These are phyloP conservation scores for Sylvia atricapilla DNA, from an alignment of 2,113 vertebrate species.

Conservation along the genomic window DNA sequence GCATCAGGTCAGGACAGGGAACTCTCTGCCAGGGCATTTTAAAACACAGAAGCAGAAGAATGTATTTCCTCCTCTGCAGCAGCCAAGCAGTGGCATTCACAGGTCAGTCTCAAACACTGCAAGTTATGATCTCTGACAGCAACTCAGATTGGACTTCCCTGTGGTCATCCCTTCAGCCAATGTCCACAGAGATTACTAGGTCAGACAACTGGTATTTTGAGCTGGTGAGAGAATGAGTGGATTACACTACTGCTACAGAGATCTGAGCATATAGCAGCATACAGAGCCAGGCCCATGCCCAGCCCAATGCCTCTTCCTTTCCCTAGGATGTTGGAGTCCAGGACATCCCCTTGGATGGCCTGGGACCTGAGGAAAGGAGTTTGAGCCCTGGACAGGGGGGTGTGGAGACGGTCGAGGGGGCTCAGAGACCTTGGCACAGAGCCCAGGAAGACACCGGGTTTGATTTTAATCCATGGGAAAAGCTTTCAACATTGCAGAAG, in stretches of 20 bases:
- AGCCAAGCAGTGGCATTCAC: constrained; percentile 35
- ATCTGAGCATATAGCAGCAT: fast-evolving
- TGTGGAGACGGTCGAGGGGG: no score
- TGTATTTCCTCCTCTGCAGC: not conserved
- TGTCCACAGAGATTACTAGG: constrained; percentile 4
- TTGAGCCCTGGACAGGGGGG: no score
- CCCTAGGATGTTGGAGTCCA: no score
- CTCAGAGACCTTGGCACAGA: no score
- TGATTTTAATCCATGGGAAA: no score
- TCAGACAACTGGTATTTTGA: constrained; percentile 24
- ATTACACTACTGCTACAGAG: not conserved
- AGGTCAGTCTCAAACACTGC: not conserved
- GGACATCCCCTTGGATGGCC: no score
- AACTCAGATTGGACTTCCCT: not conserved
- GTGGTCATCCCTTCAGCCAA: not conserved
- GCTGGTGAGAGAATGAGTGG: constrained; percentile 14
- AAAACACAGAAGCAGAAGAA: constrained; percentile 24
- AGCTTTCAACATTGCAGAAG: no score
- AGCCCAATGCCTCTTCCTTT: not conserved
- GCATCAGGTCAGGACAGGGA: constrained; percentile 10
- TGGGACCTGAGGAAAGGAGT: no score
- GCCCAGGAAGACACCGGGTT: no score
- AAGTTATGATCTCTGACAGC: not conserved
- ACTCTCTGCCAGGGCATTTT: constrained; percentile 21
- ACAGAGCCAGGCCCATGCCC: fast-evolving